Conservation (phyloP, 2,113 vertebrate genomes). For the Ptilonorhynchus violaceus region DNA sequence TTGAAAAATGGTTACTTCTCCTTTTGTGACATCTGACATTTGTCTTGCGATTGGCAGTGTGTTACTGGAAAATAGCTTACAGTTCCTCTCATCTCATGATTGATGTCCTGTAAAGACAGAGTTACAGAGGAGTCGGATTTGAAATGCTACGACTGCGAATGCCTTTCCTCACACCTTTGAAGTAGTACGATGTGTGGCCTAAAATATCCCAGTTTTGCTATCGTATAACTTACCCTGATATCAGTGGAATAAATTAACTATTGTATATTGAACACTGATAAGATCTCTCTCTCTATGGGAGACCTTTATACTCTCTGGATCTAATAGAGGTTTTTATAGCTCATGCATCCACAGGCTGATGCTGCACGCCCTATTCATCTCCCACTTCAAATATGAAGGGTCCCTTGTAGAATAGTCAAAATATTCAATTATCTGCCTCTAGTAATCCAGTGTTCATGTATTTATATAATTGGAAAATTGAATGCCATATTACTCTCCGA, state of each 20-base stretch:
- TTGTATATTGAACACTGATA: not conserved
- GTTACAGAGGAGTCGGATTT: not conserved
- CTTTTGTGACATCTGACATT: constrained; percentile 37
- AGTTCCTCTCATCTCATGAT: constrained; percentile 38
- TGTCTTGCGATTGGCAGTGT: constrained; percentile 58
- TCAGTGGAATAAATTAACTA: not conserved
- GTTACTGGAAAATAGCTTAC: constrained; percentile 46
- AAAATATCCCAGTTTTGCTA: not conserved
- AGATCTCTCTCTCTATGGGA: not conserved
- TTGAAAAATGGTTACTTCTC: constrained; percentile 55
- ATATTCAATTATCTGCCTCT: constrained; percentile 18
- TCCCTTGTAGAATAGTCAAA: constrained; percentile 6
- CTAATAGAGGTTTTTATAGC: not conserved
- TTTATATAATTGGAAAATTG: constrained; percentile 46
- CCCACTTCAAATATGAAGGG: constrained; percentile 17
- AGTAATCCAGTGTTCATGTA: constrained; percentile 16
- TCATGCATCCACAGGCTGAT: not conserved
- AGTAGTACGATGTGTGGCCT: not conserved
- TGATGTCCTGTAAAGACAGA: constrained; percentile 41
- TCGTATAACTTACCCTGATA: not conserved
- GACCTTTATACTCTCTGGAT: not conserved
- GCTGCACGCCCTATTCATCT: not conserved
- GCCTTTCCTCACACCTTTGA: constrained; percentile 10
- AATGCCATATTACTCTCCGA: not conserved
- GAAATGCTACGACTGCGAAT: not conserved